Evolutionary conservation across 2,113 vertebrate species (phyloP).

Genomic region (Caranx melampygus): DNA sequence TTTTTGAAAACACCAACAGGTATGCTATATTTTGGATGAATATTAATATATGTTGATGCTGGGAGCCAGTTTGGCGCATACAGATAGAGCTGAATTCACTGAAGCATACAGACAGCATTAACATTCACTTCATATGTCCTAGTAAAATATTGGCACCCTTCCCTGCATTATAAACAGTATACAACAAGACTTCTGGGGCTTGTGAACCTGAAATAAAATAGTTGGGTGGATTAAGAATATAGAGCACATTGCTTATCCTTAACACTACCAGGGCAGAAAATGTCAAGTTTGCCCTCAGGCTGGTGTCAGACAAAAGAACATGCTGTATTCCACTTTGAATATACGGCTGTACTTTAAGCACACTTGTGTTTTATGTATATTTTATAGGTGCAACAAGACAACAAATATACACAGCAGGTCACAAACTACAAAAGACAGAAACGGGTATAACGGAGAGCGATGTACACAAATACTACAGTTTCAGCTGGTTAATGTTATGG

Average conservation of each 20-base stretch:
- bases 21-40: slow-evolving; percentile 23
- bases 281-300: slow-evolving; percentile 16
- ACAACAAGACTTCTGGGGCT: background rate
- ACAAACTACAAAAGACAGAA: too few species aligned
- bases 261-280: slow-evolving; percentile 1
- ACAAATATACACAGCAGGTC: too few species aligned
- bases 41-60: slow-evolving; percentile 39
- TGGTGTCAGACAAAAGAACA: slow-evolving; percentile 1
- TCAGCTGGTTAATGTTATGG: too few species aligned
- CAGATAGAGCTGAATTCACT: slow-evolving; percentile 27
- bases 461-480: too few species aligned
- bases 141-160: slow-evolving; percentile 20
- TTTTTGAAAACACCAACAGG: background rate
- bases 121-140: slow-evolving; percentile 52
- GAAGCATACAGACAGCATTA: slow-evolving; percentile 35
- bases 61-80: slow-evolving; percentile 21
- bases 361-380: too few species aligned
- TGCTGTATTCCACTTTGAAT: background rate
- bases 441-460: too few species aligned
- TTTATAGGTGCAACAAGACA: too few species aligned
- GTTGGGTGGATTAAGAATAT: background rate
- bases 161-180: slow-evolving; percentile 46
- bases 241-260: background rate
- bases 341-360: background rate
- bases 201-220: background rate